Conservation (phyloP, 2,888 invertebrate genomes). For the Melanargia galathea region DNA sequence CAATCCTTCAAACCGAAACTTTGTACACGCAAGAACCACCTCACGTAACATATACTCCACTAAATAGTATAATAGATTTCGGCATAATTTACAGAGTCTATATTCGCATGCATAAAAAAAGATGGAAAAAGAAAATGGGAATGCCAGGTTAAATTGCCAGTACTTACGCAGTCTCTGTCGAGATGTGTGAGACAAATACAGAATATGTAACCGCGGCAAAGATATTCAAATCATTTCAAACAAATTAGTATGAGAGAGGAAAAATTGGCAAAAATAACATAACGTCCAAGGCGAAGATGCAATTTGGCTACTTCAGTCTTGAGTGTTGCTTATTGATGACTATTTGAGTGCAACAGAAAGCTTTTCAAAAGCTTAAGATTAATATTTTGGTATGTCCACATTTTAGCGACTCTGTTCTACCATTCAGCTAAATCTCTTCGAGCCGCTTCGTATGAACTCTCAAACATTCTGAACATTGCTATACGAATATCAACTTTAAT, state of each 20-base stretch:
- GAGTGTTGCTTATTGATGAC: not conserved
- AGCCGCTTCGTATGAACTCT: conserved; percentile 43
- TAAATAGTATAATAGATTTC: conserved; percentile 37
- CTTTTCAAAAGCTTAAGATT: not conserved
- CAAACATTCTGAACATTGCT: conserved; percentile 35
- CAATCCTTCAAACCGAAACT: conserved; percentile 42
- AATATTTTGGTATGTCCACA: no score
- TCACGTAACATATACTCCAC: conserved; percentile 39
- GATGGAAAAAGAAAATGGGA: conserved; percentile 46
- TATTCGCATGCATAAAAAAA: conserved; percentile 40
- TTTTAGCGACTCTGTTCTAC: not conserved
- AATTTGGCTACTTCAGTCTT: no score
- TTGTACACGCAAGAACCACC: conserved; percentile 51
- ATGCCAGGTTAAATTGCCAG: conserved; percentile 59
- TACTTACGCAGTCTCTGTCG: conserved; percentile 57
- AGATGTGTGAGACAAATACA: conserved; percentile 59
- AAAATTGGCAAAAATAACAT: not conserved
- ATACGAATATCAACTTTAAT: conserved; percentile 24
- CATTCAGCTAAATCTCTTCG: not conserved
- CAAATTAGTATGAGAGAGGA: not conserved
- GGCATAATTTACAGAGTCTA: conserved; percentile 46
- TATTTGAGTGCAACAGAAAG: not conserved
- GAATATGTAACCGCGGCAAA: conserved; percentile 50
- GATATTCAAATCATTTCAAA: not conserved
- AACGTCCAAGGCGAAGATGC: no score